Conservation (phyloP, 2,113 vertebrate species). For the Hypomesus transpacificus region DNA sequence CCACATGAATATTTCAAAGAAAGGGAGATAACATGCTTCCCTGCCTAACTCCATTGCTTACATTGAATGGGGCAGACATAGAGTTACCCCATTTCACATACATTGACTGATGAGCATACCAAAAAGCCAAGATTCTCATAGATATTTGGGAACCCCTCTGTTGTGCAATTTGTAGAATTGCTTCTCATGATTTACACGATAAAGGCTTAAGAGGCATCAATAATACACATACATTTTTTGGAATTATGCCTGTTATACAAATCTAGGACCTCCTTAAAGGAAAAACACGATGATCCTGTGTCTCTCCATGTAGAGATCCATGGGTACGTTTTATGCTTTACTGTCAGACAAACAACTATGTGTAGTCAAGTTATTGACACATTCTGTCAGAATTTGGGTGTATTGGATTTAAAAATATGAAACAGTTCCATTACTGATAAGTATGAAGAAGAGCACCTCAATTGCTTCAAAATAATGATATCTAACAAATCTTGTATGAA, state of each 20-base stretch:
- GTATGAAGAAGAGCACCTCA: too few relatives aligned
- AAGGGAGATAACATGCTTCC: too few relatives aligned
- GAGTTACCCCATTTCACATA: constrained; percentile 6
- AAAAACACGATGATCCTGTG: not conserved
- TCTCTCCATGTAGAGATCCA: too few relatives aligned
- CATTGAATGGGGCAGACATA: too few relatives aligned
- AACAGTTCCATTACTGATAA: too few relatives aligned
- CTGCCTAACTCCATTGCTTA: too few relatives aligned
- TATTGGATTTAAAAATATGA: too few relatives aligned
- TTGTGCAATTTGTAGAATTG: not conserved
- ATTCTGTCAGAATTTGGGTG: too few relatives aligned
- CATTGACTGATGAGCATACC: not conserved
- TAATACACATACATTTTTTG: not conserved
- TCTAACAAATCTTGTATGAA: too few relatives aligned
- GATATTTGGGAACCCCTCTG: not conserved
- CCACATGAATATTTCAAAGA: too few relatives aligned
- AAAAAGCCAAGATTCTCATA: not conserved
- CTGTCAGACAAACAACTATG: not conserved
- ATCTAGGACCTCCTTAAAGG: constrained; percentile 3
- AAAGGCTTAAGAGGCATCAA: constrained; percentile 13
- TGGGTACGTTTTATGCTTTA: constrained; percentile 4
- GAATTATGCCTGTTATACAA: not conserved
- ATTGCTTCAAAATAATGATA: too few relatives aligned
- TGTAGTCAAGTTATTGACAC: too few relatives aligned
- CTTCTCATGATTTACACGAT: not conserved